These are phyloP conservation scores for Macquaria ambigua DNA, from an alignment of 2,113 vertebrate species.

Conservation along the genomic window DNA sequence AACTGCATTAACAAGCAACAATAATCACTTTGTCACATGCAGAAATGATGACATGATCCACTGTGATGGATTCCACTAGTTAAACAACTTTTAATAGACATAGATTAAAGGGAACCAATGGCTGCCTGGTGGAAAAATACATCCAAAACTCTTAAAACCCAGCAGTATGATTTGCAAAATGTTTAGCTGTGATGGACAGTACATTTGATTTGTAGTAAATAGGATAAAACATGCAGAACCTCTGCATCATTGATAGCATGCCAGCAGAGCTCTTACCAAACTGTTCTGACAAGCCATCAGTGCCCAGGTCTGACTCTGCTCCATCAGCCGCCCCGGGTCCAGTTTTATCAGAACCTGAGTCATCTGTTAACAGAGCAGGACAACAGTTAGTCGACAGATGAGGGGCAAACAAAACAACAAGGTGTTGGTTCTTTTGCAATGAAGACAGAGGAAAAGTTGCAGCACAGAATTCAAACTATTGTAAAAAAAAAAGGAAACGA, in stretches of 20 bases:
- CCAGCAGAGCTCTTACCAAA: slow-evolving; percentile 87
- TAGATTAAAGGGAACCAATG: not conserved
- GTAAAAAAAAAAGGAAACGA: not conserved
- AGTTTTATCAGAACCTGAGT: slow-evolving; percentile 86
- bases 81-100: not conserved
- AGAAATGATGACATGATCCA: not conserved
- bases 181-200: not conserved
- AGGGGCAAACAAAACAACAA: not conserved
- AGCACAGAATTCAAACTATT: not conserved
- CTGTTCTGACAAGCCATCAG: slow-evolving; percentile 87
- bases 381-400: not conserved
- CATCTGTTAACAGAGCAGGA: slow-evolving; percentile 83
- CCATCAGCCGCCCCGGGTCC: slow-evolving; percentile 74
- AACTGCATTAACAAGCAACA: not conserved
- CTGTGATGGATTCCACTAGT: not conserved
- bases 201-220: not conserved
- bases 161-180: not conserved
- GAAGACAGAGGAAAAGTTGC: not conserved
- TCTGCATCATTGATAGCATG: not conserved
- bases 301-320: slow-evolving; percentile 78
- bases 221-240: not conserved
- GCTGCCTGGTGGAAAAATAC: not conserved
- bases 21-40: not conserved
- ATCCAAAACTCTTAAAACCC: not conserved
- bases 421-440: not conserved